Base-by-base conservation (phyloP, 2,113 vertebrate species). In the Neomonachus schauinslandi region DNA sequence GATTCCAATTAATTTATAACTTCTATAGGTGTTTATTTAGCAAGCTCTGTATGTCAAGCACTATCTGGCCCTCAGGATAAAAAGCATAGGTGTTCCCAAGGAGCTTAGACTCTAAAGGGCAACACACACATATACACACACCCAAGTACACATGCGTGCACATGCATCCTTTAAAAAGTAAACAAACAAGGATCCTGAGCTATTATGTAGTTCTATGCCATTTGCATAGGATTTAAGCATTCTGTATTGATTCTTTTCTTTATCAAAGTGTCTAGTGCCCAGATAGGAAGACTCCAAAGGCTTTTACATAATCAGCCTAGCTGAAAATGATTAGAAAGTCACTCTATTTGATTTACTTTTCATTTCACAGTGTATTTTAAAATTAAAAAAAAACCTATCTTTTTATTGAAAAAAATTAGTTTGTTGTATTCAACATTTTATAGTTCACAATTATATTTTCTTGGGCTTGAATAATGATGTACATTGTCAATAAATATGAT, bases 281-380 rank as follows among this genome's bases (percentile, higher is more conserved):
- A 77, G 7, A 3, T 90, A 46, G n/a, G 26, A 86, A 72, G 10
- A 83, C 1, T 33, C 7, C 6, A 51, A 31, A 72, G 36, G 7
- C 18, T 92, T 86, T 67, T 67, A 2, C 53, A 93, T 79, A 67
- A n/a, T 91, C 51, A 91, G 0, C 8, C 3, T 71, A 85, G 0
- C 2, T n/a, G 39, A 39, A 96, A 82, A 63, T 57, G 8, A 72
- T 46, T 86, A 49, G 4, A 77, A 39, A 76, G 0, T 3, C 0
- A 6, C 7, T 83, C 49, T n/a, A 79, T 86, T 86, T 74, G 3
- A 90, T 80, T 86, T 81, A 28, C 16, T 84, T 69, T 92, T 63
- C n/a, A 53, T 55, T 12, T 59, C 14, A 83, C 28, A n/a, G 26
- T 85, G 24, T 79, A 84, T 53, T 24, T 85, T 85, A 53, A 28